Evolutionary conservation across 2,888 invertebrate species (phyloP).

Genomic region (Atrina japonica): DNA sequence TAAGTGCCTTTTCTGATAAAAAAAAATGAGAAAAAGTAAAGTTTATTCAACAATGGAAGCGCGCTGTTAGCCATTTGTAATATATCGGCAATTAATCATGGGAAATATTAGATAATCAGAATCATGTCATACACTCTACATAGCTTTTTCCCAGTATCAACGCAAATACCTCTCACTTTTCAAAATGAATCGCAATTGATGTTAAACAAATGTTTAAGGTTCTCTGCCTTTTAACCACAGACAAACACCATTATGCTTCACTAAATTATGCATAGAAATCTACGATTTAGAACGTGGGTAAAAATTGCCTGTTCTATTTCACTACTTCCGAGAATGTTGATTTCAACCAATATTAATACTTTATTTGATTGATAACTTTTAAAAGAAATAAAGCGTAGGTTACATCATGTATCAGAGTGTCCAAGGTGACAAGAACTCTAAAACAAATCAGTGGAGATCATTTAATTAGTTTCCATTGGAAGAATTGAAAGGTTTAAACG

Average conservation of each 20-base stretch:
- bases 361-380: slow-evolving; percentile 1
- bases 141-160: slow-evolving; percentile 1
- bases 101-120: background rate
- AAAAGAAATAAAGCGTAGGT: background rate
- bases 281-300: background rate
- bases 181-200: slow-evolving; percentile 11
- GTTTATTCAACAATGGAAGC: background rate
- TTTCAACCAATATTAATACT: background rate
- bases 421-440: no score
- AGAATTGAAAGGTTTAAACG: no score
- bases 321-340: background rate
- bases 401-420: no score
- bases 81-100: slow-evolving; percentile 15
- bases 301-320: slow-evolving; percentile 11
- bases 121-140: background rate
- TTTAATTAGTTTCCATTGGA: no score
- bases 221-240: slow-evolving; percentile 11
- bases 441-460: no score
- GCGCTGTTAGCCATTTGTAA: slow-evolving; percentile 15
- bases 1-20: no score
- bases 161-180: background rate
- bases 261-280: slow-evolving; percentile 1
- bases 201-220: slow-evolving; percentile 3
- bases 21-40: background rate
- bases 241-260: background rate